Conservation (phyloP, 2,888 invertebrate species). For the Fabriciana adippe region DNA sequence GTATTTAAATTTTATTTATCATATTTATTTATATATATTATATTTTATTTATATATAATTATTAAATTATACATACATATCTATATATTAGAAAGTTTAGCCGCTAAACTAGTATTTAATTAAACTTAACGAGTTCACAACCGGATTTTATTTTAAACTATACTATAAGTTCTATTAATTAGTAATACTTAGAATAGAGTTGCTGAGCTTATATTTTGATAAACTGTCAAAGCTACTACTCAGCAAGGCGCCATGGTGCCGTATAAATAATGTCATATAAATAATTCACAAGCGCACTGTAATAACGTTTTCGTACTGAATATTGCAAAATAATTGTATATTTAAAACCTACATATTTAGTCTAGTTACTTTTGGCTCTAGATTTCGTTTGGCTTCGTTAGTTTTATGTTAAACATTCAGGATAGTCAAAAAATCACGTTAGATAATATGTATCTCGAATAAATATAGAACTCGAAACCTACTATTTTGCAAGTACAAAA, state of each 20-base stretch:
- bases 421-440: too few relatives aligned
- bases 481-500: constrained; percentile 36
- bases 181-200: constrained; percentile 15
- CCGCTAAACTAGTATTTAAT: constrained; percentile 12
- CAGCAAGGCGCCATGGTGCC: constrained; percentile 57
- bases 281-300: constrained; percentile 58
- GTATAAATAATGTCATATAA: constrained; percentile 66
- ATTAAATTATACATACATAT: background rate
- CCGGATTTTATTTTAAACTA: constrained; percentile 17
- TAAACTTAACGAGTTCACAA: constrained; percentile 21
- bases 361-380: background rate
- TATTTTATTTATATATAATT: background rate
- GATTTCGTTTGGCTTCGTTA: too few relatives aligned
- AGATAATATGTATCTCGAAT: background rate
- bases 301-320: constrained; percentile 17
- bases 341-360: background rate
- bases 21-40: too few relatives aligned
- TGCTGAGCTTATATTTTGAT: constrained; percentile 19
- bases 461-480: background rate
- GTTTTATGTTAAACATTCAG: too few relatives aligned
- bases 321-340: constrained; percentile 4
- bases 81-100: constrained; percentile 17
- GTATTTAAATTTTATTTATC: too few relatives aligned
- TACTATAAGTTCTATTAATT: constrained; percentile 17
- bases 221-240: constrained; percentile 48